These are phyloP conservation scores for Tineola bisselliella DNA, from an alignment of 2,888 invertebrate species.

Conservation along the genomic window DNA sequence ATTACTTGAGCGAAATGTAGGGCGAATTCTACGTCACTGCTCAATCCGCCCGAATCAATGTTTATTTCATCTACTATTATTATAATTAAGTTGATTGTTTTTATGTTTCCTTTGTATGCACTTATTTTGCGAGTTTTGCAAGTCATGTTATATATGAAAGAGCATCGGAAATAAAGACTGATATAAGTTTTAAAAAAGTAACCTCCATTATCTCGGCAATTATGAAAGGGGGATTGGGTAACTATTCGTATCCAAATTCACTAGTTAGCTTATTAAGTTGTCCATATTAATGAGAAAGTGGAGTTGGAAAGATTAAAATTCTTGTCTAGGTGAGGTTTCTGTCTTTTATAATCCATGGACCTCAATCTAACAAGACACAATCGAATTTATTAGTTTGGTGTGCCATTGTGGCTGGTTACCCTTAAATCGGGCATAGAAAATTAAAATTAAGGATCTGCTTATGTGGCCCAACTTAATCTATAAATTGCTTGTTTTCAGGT, in stretches of 20 bases:
- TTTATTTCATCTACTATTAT: neutral
- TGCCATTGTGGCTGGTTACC: no score
- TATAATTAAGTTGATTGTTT: neutral
- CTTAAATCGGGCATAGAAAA: neutral
- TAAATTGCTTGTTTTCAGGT: no score
- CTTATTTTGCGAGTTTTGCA: no score
- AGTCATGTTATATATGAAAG: no score
- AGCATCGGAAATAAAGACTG: no score
- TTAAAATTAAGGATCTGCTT: no score
- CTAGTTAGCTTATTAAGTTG: constrained; percentile 30
- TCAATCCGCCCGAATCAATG: neutral
- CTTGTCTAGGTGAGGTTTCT: constrained; percentile 63
- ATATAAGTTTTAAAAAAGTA: no score
- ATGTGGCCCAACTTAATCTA: no score
- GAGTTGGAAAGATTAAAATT: constrained; percentile 46
- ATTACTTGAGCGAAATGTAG: constrained; percentile 31
- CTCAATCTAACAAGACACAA: constrained; percentile 63
- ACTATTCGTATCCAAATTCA: constrained; percentile 34
- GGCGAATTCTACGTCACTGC: constrained; percentile 20
- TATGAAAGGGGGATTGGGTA: no score
- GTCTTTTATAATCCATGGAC: constrained; percentile 43
- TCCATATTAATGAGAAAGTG: constrained; percentile 32
- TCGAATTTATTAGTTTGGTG: no score
- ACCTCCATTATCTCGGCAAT: no score
- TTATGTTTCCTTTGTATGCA: no score